Evolutionary conservation across 1,140 invertebrate genomes (phyloP).

Genomic region (Gryon sp.): DNA sequence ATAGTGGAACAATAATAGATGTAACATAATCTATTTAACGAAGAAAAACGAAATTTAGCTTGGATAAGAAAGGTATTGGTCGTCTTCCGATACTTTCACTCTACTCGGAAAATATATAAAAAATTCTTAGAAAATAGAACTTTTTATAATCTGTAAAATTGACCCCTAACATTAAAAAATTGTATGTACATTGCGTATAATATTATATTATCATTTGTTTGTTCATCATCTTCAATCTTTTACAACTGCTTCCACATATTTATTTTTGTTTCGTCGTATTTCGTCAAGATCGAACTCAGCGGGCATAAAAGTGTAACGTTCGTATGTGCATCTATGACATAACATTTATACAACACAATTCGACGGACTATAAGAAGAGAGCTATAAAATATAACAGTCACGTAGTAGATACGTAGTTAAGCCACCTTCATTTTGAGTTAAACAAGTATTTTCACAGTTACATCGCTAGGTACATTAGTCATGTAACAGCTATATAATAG

Average conservation of each 20-base stretch:
- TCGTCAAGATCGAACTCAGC: slow-evolving; percentile 59
- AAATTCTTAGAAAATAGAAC: slow-evolving; percentile 60
- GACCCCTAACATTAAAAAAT: slow-evolving; percentile 60
- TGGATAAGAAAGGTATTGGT: slow-evolving; percentile 27
- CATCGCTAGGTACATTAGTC: slow-evolving; percentile 45
- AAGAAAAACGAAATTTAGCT: too few relatives aligned
- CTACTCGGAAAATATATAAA: slow-evolving; percentile 59
- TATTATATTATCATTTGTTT: slow-evolving; percentile 56
- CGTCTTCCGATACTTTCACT: slow-evolving; percentile 56
- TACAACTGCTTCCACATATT: slow-evolving; percentile 2
- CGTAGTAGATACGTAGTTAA: slow-evolving; percentile 47
- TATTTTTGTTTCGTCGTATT: slow-evolving; percentile 42
- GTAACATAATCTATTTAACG: too few relatives aligned
- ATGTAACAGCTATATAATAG: slow-evolving; percentile 52
- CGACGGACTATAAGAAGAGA: slow-evolving; percentile 47
- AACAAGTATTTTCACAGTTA: slow-evolving; percentile 41
- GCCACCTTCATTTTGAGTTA: slow-evolving; percentile 45
- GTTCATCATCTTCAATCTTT: slow-evolving; percentile 29
- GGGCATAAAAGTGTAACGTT: slow-evolving; percentile 52
- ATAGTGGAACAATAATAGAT: too few relatives aligned
- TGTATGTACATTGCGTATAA: slow-evolving; percentile 58
- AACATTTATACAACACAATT: slow-evolving; percentile 57
- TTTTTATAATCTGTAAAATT: slow-evolving; percentile 62
- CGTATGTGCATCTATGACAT: slow-evolving; percentile 43
- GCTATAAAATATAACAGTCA: slow-evolving; percentile 59